These are phyloP conservation scores for Equus quagga DNA, from an alignment of 2,113 vertebrate genomes.

Conservation along the genomic window DNA sequence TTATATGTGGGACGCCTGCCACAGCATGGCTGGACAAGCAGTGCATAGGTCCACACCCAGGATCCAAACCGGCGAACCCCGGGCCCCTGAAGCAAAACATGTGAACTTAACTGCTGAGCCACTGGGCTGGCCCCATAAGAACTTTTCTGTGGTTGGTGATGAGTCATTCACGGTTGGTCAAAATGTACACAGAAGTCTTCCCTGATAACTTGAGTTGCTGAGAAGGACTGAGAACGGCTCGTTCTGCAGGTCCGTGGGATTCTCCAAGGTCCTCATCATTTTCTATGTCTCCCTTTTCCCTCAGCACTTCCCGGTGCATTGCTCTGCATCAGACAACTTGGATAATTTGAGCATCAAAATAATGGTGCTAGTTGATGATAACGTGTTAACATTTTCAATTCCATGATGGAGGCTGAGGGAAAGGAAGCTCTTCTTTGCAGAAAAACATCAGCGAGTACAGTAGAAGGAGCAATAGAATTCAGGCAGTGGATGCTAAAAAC, in stretches of 20 bases:
- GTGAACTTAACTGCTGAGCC: no score
- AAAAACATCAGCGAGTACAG: neutral
- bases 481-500: neutral
- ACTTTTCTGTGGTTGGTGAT: neutral
- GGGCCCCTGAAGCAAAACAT: no score
- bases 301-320: neutral
- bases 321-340: neutral
- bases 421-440: constrained; percentile 1
- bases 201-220: neutral
- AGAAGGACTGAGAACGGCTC: neutral
- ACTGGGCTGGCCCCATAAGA: neutral
- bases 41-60: no score
- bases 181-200: neutral
- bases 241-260: neutral
- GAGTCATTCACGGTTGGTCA: neutral
- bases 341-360: neutral
- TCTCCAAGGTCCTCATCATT: neutral
- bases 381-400: neutral
- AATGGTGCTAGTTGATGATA: neutral
- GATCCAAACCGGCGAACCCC: no score
- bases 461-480: neutral
- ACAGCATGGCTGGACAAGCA: no score
- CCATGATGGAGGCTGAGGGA: neutral
- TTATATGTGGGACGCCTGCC: no score
- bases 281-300: neutral